phyloP scores from a whole-genome alignment of 1,140 invertebrate species.

The Pseudoatta argentina region DNA sequence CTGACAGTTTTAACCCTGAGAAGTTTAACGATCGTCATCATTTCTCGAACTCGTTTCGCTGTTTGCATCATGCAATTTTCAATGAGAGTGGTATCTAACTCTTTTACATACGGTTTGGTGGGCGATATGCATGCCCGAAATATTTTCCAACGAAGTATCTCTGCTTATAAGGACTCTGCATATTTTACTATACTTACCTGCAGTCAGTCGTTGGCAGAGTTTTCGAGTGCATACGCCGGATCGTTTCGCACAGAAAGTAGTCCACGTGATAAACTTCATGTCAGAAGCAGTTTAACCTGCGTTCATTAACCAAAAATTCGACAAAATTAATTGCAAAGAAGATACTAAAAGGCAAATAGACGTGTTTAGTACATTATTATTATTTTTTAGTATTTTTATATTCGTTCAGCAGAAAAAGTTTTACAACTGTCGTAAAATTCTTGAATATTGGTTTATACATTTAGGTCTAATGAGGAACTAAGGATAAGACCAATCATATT shows the following conservation, averaged over 20 bases:
- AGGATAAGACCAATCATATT: too few species aligned
- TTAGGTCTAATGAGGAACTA: too few species aligned
- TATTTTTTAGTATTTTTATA: not conserved
- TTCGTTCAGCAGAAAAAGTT: too few species aligned
- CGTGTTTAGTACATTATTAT: not conserved
- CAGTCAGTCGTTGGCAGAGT: conserved; percentile 27
- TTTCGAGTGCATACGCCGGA: conserved; percentile 3
- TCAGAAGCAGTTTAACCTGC: conserved; percentile 38
- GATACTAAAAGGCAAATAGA: not conserved
- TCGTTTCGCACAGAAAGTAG: conserved; percentile 10
- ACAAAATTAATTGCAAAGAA: not conserved
- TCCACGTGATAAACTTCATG: conserved; percentile 16
- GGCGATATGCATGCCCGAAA: conserved; percentile 3
- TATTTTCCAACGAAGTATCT: conserved; percentile 22
- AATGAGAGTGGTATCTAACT: conserved; percentile 47
- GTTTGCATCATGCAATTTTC: conserved; percentile 57
- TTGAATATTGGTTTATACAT: too few species aligned
- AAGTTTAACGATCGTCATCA: conserved; percentile 51
- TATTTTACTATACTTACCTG: conserved; percentile 51
- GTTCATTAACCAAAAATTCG: not conserved
- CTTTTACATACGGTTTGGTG: conserved; percentile 34
- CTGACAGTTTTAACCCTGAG: conserved; percentile 49
- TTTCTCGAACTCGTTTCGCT: conserved; percentile 19
- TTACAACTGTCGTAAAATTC: too few species aligned
- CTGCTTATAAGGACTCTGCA: conserved; percentile 40